Evolutionary conservation across 2,888 invertebrate species (phyloP).

Genomic region (Leucania comma): DNA sequence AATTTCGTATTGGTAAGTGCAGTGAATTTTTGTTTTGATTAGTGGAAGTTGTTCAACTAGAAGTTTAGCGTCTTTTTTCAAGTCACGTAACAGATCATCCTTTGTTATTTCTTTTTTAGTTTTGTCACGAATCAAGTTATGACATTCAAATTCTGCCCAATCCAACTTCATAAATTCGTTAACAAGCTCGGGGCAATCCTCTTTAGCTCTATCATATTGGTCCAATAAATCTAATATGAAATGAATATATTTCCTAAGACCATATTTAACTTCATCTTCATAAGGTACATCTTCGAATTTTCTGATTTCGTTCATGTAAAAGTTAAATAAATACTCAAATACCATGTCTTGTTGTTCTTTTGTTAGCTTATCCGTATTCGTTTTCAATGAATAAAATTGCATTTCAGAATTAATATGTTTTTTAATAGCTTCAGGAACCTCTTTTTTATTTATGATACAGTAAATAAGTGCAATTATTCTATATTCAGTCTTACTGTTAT

Average conservation of each 20-base stretch:
- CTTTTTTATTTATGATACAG: conserved; percentile 69
- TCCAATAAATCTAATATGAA: conserved; percentile 63
- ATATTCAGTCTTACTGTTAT: conserved; percentile 57
- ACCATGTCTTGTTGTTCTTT: conserved; percentile 50
- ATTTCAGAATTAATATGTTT: conserved; percentile 42
- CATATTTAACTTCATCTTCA: conserved; percentile 54
- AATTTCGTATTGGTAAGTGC: conserved; percentile 45
- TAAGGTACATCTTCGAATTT: conserved; percentile 56
- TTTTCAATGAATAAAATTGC: conserved; percentile 44
- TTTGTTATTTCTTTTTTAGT: background rate
- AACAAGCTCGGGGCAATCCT: conserved; percentile 71
- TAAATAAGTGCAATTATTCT: conserved; percentile 70
- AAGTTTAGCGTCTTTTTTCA: conserved; percentile 52
- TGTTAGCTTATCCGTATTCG: conserved; percentile 25
- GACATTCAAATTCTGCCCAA: conserved; percentile 46
- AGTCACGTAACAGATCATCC: conserved; percentile 28
- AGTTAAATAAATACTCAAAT: conserved; percentile 60
- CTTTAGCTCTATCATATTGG: conserved; percentile 66
- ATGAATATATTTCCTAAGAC: conserved; percentile 56
- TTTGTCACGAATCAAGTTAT: conserved; percentile 15
- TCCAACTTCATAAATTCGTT: conserved; percentile 69
- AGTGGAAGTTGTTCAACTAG: conserved; percentile 40
- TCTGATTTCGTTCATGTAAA: conserved; percentile 65
- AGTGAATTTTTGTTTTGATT: conserved; percentile 30
- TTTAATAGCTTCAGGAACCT: conserved; percentile 63